Base-by-base conservation (phyloP, 1,140 invertebrate species). In the Pseudomyrmex pallidus region DNA sequence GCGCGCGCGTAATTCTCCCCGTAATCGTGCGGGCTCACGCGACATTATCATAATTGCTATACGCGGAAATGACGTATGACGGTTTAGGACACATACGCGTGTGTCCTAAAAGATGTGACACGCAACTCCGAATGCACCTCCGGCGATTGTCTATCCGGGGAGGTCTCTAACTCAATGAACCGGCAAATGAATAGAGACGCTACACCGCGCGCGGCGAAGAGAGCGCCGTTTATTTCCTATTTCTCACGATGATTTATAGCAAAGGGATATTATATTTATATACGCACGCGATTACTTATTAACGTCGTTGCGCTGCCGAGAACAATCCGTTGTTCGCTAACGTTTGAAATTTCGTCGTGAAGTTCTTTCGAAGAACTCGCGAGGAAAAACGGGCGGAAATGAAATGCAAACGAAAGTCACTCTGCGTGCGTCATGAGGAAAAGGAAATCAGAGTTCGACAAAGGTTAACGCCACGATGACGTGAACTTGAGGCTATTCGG, bases 1-100 rank as follows among this genome's bases (percentile, higher is more conserved):
- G 76, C 66, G 61, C 66, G 61, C 35, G 35, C 35, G 35, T 35
- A 35, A 35, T 35, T 35, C 35, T 56, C 66, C 52, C 72, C 63
- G 70, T 46, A 82, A 72, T 72, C 50, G 76, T 50, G 35, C 35
- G 83, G 83, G 54, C 66, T 67, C 48, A 74, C 50, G 72, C 68
- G 68, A 84, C 77, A 86, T 87, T 83, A 87, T 78, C 66, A 66
- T 87, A 87, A 87, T 87, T 86, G 62, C 80, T 64, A 82, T 70
- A 67, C 76, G 25, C 57, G 76, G 4, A 48, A 80, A 35, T 35
- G 35, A 35, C 35, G 35, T 25, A 35, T 7, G 35, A 35, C 35
- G 5, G 5, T 35, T 35, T 35, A 1, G 35, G 5, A 35, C 35
- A 35, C 5, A 77, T 56, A 48, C 46, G 57, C 52, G 80, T 22